A percentile compares a stretch with the other conserved stretches of the same genome.
Conservation (phyloP, 2,888 invertebrate genomes). For the Pemphredon lugubris region DNA sequence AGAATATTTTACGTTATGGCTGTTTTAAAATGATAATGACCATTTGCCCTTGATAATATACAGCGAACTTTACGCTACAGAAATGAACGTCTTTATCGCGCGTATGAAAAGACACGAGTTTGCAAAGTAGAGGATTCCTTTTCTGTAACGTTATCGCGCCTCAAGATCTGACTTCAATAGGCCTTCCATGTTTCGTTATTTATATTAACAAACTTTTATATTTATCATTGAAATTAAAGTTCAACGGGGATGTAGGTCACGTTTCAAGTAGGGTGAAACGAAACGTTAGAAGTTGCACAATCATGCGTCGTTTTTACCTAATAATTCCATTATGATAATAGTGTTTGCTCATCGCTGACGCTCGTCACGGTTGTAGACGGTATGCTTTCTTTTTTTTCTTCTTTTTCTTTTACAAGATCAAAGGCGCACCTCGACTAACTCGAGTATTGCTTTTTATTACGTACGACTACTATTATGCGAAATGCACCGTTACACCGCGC, state of each 20-base stretch:
- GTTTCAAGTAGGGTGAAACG: no score
- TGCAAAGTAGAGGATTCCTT: no score
- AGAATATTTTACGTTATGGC: no score
- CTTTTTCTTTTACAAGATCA: constrained; percentile 20
- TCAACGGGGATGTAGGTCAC: no score
- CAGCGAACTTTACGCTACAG: not conserved
- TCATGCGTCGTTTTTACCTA: constrained; percentile 4
- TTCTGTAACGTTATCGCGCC: no score
- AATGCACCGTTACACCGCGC: constrained; percentile 29
- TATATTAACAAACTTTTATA: no score
- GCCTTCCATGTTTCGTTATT: no score
- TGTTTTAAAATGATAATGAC: no score
- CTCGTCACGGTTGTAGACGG: constrained; percentile 5
- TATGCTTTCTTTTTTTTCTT: constrained; percentile 17
- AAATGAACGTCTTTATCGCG: no score
- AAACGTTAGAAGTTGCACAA: no score
- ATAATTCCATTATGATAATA: constrained; percentile 44
- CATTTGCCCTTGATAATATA: not conserved
- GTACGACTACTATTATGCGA: constrained; percentile 38
- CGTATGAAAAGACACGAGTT: not conserved
- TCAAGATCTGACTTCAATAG: no score
- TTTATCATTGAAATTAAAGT: no score
- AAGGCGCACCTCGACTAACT: constrained; percentile 1
- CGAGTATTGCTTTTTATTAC: constrained; percentile 36
- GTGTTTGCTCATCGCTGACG: constrained; percentile 24